A percentile compares a stretch with the other conserved stretches of the same genome.
Evolutionary conservation across 2,888 invertebrate species (phyloP).

Genomic region (Oxytorus armatus): DNA sequence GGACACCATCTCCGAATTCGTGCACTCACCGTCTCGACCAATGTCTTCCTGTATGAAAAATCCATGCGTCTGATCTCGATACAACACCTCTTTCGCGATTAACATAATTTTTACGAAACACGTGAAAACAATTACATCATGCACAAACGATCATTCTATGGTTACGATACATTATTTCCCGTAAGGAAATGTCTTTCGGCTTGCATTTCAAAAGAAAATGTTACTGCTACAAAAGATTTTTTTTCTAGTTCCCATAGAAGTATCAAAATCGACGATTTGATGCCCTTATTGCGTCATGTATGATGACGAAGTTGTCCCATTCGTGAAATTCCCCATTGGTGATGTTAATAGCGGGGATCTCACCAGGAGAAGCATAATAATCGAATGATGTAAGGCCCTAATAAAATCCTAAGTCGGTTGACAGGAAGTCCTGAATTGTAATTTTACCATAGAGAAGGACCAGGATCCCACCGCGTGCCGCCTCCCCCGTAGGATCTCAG

Average conservation of each 20-base stretch:
- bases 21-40: too few species aligned
- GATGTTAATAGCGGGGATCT: slow-evolving; percentile 32
- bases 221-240: background rate
- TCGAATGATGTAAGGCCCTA: slow-evolving; percentile 83
- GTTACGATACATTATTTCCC: too few species aligned
- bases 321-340: slow-evolving; percentile 11
- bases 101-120: too few species aligned
- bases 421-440: slow-evolving; percentile 76
- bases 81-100: too few species aligned
- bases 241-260: background rate
- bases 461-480: slow-evolving; percentile 53
- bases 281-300: background rate
- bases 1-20: too few species aligned
- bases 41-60: too few species aligned
- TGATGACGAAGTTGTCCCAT: slow-evolving; percentile 14
- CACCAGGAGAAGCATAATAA: slow-evolving; percentile 71
- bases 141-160: too few species aligned
- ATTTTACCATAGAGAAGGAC: slow-evolving; percentile 62
- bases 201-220: background rate
- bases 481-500: slow-evolving; percentile 77
- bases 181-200: too few species aligned
- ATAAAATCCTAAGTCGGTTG: slow-evolving; percentile 84
- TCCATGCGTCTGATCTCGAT: too few species aligned
- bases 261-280: background rate
- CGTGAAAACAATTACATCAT: background rate